A percentile compares a stretch with the other conserved stretches of the same genome.
Evolutionary conservation across 2,113 vertebrate species (phyloP).

Genomic region (Phaethon lepturus): DNA sequence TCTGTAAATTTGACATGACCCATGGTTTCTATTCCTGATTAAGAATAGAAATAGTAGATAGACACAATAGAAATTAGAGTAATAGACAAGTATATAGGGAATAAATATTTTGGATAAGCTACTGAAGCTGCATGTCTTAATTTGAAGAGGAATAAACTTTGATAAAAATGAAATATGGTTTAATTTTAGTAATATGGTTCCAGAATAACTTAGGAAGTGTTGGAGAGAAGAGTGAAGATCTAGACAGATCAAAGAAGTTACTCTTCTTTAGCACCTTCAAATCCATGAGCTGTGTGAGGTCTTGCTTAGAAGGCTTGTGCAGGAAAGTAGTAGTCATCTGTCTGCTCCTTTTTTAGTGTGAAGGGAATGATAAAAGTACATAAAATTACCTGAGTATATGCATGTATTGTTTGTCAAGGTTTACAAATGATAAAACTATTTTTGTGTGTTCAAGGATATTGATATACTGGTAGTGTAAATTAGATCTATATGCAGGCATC

Average conservation of each 20-base stretch:
- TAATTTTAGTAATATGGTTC: background rate
- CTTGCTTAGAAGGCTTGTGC: background rate
- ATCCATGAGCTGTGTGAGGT: background rate
- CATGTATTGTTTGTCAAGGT: background rate
- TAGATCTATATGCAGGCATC: background rate
- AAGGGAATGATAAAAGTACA: background rate
- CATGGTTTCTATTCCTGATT: background rate
- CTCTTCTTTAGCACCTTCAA: background rate
- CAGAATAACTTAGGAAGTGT: background rate
- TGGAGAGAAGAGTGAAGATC: background rate
- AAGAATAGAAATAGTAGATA: no score
- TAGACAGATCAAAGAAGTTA: background rate
- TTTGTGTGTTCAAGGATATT: background rate
- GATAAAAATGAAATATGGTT: background rate
- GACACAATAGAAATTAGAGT: no score
- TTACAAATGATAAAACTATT: background rate
- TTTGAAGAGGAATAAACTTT: background rate
- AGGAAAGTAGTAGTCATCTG: background rate
- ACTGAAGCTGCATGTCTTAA: background rate
- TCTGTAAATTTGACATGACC: background rate
- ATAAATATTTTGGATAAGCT: background rate
- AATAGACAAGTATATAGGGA: background rate
- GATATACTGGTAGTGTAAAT: background rate
- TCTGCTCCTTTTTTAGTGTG: background rate
- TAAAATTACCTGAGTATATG: background rate